A percentile compares a stretch with the other conserved stretches of the same genome.
phyloP scores from a whole-genome alignment of 2,888 invertebrate species.

The Mythimna pallens region DNA sequence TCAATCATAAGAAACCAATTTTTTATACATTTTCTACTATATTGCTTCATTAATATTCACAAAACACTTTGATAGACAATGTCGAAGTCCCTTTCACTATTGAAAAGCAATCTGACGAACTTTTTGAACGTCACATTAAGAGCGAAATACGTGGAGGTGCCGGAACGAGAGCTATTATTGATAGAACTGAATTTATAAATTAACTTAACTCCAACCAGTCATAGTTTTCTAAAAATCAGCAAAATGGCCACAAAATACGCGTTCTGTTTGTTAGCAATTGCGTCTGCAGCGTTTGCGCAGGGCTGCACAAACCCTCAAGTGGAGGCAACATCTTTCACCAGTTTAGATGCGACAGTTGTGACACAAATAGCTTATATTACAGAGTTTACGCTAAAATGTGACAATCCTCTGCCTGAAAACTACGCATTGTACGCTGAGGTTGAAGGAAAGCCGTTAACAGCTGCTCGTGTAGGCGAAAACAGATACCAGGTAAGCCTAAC shows the following conservation, averaged over 20 bases:
- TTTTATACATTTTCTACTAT: accelerated
- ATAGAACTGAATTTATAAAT: constrained; percentile 57
- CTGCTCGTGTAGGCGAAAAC: constrained; percentile 94
- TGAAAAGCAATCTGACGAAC: background rate
- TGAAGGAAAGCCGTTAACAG: constrained; percentile 95
- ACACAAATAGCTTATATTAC: constrained; percentile 97
- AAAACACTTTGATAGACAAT: background rate
- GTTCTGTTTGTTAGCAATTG: constrained; percentile 75
- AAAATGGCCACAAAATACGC: constrained; percentile 87
- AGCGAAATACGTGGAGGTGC: constrained; percentile 59
- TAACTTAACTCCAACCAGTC: constrained; percentile 70
- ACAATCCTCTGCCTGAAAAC: constrained; percentile 91
- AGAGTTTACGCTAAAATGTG: constrained; percentile 96
- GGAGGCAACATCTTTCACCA: constrained; percentile 96
- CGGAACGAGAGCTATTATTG: constrained; percentile 16
- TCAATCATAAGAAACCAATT: accelerated
- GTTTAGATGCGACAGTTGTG: constrained; percentile 97
- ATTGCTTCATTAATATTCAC: no score
- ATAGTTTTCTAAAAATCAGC: constrained; percentile 70
- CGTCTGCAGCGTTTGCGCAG: constrained; percentile 75
- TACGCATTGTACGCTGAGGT: constrained; percentile 97
- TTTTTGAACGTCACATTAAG: constrained; percentile 53
- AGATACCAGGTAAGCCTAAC: constrained; percentile 94
- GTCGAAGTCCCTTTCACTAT: constrained; percentile 5
- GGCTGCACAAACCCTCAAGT: constrained; percentile 92